These are phyloP conservation scores for Calliopsis andreniformis DNA, from an alignment of 1,140 invertebrate genomes.

Conservation along the genomic window DNA sequence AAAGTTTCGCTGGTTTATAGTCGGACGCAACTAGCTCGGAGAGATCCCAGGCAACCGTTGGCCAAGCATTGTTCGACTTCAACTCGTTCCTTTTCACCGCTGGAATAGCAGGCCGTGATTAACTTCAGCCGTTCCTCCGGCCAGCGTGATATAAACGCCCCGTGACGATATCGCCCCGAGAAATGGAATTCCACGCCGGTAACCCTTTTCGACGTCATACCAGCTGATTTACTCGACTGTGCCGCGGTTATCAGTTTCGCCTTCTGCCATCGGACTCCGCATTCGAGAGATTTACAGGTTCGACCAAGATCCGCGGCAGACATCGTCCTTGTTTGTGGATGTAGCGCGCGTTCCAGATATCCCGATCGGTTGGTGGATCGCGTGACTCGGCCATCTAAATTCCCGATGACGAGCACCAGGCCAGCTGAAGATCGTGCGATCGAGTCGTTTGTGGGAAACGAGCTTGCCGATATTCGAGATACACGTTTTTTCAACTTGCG, in stretches of 20 bases:
- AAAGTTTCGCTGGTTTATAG: slow-evolving; percentile 3
- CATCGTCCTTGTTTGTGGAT: slow-evolving; percentile 28
- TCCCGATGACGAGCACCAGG: background rate
- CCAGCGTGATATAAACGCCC: slow-evolving; percentile 41
- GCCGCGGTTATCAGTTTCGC: slow-evolving; percentile 47
- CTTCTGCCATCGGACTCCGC: slow-evolving; percentile 34
- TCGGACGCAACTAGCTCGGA: background rate
- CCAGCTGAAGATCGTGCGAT: background rate
- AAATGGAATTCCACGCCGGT: slow-evolving; percentile 56
- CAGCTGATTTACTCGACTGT: slow-evolving; percentile 48
- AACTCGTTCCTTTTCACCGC: slow-evolving; percentile 29
- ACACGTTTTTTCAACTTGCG: too few species aligned
- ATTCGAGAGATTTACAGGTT: slow-evolving; percentile 36
- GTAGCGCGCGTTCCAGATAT: slow-evolving; percentile 33
- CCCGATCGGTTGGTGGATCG: slow-evolving; percentile 5
- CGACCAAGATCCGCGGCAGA: slow-evolving; percentile 32
- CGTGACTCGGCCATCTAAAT: slow-evolving; percentile 45
- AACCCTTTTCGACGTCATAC: slow-evolving; percentile 51
- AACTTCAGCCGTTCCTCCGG: slow-evolving; percentile 33
- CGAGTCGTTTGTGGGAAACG: too few species aligned
- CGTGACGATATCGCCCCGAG: slow-evolving; percentile 56
- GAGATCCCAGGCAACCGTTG: background rate
- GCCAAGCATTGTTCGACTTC: slow-evolving; percentile 22
- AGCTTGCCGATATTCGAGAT: background rate
- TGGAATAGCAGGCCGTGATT: slow-evolving; percentile 37